Evolutionary conservation across 2,113 vertebrate genomes (phyloP), one percentile per base, ranked within the genome.

Genomic region (Columba livia): DNA sequence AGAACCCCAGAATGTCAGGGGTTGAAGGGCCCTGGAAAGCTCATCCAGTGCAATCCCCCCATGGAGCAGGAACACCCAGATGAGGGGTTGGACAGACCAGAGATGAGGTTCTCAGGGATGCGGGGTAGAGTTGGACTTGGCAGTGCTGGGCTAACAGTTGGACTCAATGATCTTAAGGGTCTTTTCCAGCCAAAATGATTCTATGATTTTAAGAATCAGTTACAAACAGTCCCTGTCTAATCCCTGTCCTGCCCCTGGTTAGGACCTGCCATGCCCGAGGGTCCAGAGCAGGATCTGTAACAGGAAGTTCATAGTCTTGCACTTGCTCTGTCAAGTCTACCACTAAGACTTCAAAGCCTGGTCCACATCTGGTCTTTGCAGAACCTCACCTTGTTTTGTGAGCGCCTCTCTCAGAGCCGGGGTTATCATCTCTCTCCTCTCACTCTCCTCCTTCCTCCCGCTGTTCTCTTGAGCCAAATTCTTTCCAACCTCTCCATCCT

Each of bases 351-450:
- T 36, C 28, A 44, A 69, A 87, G 19, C 7, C 50, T 38, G 20
- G 4, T 34, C n/a, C 81, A 42, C 44, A 17, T 3, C 40, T 6
- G 29, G 62, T 24, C 48, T 20, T 26, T 5, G 31, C 15, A 40
- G 74, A 54, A 23, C 40, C 66, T 94, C 96, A 99, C 99, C 99
- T 99, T 99, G 99, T 56, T 99, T 99, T 10, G 98, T 98, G 19
- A 99, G 98, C 0, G 98, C 98, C 25, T 98, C 98, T 74, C 98
- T 98, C 40, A 99, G 98, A 51, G 98, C 98, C 0, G 98, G 98
- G 1, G 99, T 99, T 79, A 99, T 98, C 99, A 99, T 99, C 89
- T 99, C 98, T 92, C 99, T 97, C 82, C 91, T 89, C 57, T 98
- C 99, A 24, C 71, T 87, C 57, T 93, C 96, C 54, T 97, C 98